Evolutionary conservation across 2,797 vertebrate genomes (phyloP).

Genomic region (Adrianichthys oophorus): DNA sequence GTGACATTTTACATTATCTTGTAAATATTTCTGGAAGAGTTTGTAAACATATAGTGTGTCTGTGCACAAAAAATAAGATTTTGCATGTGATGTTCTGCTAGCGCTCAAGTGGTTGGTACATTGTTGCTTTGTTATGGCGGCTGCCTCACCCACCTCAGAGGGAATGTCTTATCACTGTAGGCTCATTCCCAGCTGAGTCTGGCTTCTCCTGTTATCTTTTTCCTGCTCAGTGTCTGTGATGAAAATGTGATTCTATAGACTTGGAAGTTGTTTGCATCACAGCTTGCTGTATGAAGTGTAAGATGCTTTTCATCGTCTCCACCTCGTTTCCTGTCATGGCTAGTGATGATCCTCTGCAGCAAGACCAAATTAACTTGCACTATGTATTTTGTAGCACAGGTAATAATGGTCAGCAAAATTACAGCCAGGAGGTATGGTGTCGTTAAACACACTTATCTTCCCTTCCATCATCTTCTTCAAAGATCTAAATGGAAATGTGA

Average conservation of each 20-base stretch:
- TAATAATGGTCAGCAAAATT: conserved; percentile 25
- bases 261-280: conserved; percentile 1
- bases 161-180: conserved; percentile 2
- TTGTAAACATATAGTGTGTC: conserved; percentile 3
- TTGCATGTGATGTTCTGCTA: conserved; percentile 11
- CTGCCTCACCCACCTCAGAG: conserved; percentile 4
- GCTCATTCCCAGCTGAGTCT: neutral
- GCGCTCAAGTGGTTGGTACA: neutral
- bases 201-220: conserved; percentile 6
- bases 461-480: conserved; percentile 21
- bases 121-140: conserved; percentile 1
- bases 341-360: neutral
- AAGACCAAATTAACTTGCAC: neutral
- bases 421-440: conserved; percentile 17
- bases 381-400: conserved; percentile 18
- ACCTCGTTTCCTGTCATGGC: no score
- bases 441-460: conserved; percentile 23
- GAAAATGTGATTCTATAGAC: neutral
- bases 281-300: neutral
- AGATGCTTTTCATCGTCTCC: neutral
- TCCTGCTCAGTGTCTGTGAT: conserved; percentile 7
- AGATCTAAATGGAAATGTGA: conserved; percentile 74
- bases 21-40: conserved; percentile 13
- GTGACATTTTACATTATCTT: neutral
- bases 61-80: conserved; percentile 19